A percentile compares a stretch with the other conserved stretches of the same genome.
phyloP scores from a whole-genome alignment of 2,797 vertebrate genomes.

The Molossus alvarezi region DNA sequence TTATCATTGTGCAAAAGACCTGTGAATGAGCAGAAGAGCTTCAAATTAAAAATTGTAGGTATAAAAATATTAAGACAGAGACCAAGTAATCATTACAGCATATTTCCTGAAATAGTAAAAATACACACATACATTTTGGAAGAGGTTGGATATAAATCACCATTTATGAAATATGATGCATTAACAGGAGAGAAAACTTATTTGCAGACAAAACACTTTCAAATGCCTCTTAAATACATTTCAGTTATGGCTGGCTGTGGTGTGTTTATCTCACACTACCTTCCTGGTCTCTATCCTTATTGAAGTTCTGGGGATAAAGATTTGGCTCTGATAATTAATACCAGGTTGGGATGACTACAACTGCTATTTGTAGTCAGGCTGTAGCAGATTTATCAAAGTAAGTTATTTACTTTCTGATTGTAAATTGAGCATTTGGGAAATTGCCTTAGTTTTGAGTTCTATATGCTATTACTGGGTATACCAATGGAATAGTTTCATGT shows the following conservation, averaged over 20 bases:
- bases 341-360: background rate
- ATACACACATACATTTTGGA: background rate
- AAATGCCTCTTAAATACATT: background rate
- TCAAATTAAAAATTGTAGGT: background rate
- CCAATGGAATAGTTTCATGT: slow-evolving; percentile 19
- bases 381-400: background rate
- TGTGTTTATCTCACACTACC: slow-evolving; percentile 24
- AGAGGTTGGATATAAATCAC: background rate
- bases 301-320: background rate
- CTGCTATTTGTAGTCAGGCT: background rate
- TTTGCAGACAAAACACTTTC: background rate
- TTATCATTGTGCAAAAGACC: background rate
- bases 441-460: background rate
- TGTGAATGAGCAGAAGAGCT: background rate
- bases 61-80: slow-evolving; percentile 31
- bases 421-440: background rate
- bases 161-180: background rate
- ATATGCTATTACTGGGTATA: background rate
- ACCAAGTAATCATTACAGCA: background rate
- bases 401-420: slow-evolving; percentile 36
- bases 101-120: background rate
- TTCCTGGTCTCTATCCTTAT: background rate
- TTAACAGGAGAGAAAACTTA: background rate
- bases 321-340: slow-evolving; percentile 29
- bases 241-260: background rate